Percentiles rank a stretch among this genome's conserved stretches.
Conservation (phyloP, 2,888 invertebrate species). For the Cryptosula pallasiana region DNA sequence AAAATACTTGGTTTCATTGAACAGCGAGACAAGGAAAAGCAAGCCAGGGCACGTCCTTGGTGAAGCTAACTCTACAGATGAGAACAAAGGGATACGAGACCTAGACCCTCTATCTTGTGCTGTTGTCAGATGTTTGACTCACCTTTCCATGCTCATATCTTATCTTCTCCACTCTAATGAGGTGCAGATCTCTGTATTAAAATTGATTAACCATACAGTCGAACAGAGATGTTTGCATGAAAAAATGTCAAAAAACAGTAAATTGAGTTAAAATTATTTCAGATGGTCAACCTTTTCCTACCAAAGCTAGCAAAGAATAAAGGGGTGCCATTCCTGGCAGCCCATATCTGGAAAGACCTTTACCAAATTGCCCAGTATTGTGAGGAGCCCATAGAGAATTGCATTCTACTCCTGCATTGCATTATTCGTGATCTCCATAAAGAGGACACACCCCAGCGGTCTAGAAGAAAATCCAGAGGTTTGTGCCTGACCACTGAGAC, state of each 20-base stretch:
- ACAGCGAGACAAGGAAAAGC: conserved; percentile 14
- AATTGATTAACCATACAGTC: too few relatives aligned
- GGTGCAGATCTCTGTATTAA: too few relatives aligned
- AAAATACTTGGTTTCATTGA: too few relatives aligned
- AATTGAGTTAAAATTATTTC: too few relatives aligned
- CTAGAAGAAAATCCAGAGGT: too few relatives aligned
- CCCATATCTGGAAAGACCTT: conserved; percentile 5
- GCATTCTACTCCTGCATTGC: conserved; percentile 34
- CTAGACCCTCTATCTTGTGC: conserved; percentile 33
- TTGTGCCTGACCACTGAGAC: too few relatives aligned
- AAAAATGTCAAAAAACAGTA: too few relatives aligned
- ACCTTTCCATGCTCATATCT: conserved; percentile 37
- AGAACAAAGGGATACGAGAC: conserved; percentile 33
- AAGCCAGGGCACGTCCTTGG: conserved; percentile 38
- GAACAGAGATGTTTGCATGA: too few relatives aligned
- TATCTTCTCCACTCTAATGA: conserved; percentile 27
- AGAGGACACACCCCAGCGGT: too few relatives aligned
- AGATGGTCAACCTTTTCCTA: background rate
- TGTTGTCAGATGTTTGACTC: conserved; percentile 35
- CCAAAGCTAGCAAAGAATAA: background rate
- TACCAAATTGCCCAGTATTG: conserved; percentile 8
- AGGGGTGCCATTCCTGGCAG: conserved; percentile 1
- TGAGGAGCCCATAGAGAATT: conserved; percentile 35
- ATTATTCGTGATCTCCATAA: too few relatives aligned
- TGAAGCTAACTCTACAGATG: conserved; percentile 30